A percentile compares a stretch with the other conserved stretches of the same genome.
Evolutionary conservation across 2,113 vertebrate species (phyloP).

Genomic region (Anolis sagrei): DNA sequence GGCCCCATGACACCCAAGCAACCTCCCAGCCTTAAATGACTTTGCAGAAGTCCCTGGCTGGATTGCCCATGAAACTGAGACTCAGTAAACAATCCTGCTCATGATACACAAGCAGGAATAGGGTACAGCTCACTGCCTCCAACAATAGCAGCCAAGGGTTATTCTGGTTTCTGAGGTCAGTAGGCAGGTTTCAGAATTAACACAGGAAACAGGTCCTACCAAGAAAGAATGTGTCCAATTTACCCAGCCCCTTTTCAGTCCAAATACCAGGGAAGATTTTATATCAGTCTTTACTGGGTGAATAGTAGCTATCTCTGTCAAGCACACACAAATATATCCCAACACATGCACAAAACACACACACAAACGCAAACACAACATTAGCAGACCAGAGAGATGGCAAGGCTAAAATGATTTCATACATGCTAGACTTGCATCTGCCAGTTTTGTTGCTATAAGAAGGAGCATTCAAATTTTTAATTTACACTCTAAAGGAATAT

Average conservation of each 20-base stretch:
- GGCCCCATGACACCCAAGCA: constrained; percentile 9
- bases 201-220: background rate
- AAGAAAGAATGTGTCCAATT: background rate
- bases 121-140: background rate
- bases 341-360: background rate
- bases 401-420: background rate
- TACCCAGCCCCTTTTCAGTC: constrained; percentile 15
- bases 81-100: constrained; percentile 7
- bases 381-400: background rate
- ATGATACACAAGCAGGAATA: constrained; percentile 36
- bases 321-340: background rate
- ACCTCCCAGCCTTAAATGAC: constrained; percentile 32
- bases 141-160: background rate
- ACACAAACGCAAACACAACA: background rate
- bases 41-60: constrained; percentile 24
- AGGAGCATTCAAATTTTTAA: background rate
- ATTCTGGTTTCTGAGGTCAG: background rate
- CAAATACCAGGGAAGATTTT: background rate
- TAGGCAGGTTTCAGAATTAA: constrained; percentile 11
- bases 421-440: background rate
- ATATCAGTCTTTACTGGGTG: background rate
- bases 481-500: constrained; percentile 14
- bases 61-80: constrained; percentile 23
- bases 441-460: background rate
- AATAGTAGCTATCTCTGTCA: background rate